Evolutionary conservation across 2,888 invertebrate species (phyloP).

Genomic region (Synergus japonicus): DNA sequence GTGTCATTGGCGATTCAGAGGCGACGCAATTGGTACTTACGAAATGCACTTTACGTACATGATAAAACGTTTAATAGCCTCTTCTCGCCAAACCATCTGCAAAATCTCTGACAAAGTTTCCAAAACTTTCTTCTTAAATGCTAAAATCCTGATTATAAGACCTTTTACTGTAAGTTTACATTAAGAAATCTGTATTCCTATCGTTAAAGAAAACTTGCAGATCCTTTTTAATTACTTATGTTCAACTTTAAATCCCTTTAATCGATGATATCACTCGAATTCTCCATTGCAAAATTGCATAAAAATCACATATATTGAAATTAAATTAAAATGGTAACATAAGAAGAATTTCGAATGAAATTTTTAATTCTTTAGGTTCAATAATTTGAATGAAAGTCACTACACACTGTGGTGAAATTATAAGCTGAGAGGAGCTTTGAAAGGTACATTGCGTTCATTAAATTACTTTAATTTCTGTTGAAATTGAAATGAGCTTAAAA

Average conservation of each 20-base stretch:
- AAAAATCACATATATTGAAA: background rate
- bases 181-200: background rate
- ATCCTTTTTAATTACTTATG: background rate
- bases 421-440: slow-evolving; percentile 7
- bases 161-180: background rate
- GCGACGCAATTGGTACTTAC: slow-evolving; percentile 24
- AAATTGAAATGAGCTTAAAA: background rate
- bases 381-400: slow-evolving; percentile 10
- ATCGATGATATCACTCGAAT: background rate
- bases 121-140: background rate
- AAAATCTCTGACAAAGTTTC: slow-evolving; percentile 10
- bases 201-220: background rate
- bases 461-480: slow-evolving; percentile 9
- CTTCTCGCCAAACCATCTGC: slow-evolving; percentile 29
- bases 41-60: slow-evolving; percentile 25
- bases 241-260: background rate
- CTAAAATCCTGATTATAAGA: background rate
- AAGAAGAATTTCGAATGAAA: background rate
- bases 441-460: slow-evolving; percentile 22
- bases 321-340: background rate
- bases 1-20: slow-evolving; percentile 20
- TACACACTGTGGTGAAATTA: background rate
- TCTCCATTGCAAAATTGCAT: background rate
- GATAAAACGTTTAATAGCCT: slow-evolving; percentile 35
- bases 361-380: background rate